Conservation (phyloP, 2,113 vertebrate genomes). For the Ophiodon elongatus region DNA sequence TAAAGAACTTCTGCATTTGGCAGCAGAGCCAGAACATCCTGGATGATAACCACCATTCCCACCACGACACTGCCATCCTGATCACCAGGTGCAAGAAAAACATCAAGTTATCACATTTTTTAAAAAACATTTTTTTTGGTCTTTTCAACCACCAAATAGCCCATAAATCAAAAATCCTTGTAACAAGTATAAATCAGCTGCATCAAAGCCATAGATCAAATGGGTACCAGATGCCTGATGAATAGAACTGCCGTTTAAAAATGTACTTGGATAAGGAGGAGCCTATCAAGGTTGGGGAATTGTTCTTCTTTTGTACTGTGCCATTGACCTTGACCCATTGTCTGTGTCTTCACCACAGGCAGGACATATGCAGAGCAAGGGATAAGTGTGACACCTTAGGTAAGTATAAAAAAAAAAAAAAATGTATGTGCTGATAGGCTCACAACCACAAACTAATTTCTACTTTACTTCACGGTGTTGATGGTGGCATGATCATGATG, state of each 20-base stretch:
- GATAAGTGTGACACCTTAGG: slow-evolving; percentile 99
- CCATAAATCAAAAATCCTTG: not conserved
- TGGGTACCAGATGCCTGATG: slow-evolving; percentile 19
- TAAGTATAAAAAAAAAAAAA: too few relatives aligned
- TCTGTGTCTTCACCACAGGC: slow-evolving; percentile 86
- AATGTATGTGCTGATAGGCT: not conserved
- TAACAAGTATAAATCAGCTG: not conserved
- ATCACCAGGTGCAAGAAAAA: slow-evolving; percentile 90
- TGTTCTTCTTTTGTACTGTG: not conserved
- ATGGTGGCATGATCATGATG: not conserved
- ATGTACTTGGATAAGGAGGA: not conserved
- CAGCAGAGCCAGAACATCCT: slow-evolving; percentile 92
- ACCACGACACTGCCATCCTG: slow-evolving; percentile 95
- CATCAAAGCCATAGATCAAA: slow-evolving; percentile 18
- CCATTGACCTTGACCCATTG: slow-evolving; percentile 17
- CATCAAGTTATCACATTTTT: not conserved
- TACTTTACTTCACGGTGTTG: not conserved
- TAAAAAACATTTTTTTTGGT: not conserved
- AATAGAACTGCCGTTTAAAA: slow-evolving; percentile 6
- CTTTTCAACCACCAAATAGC: not conserved
- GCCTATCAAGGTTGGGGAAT: not conserved
- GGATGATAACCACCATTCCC: slow-evolving; percentile 91
- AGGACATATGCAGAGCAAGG: slow-evolving; percentile 98
- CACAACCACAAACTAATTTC: not conserved
- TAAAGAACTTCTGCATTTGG: slow-evolving; percentile 99